Evolutionary conservation across 2,113 vertebrate genomes (phyloP).

Genomic region (Nestor notabilis): DNA sequence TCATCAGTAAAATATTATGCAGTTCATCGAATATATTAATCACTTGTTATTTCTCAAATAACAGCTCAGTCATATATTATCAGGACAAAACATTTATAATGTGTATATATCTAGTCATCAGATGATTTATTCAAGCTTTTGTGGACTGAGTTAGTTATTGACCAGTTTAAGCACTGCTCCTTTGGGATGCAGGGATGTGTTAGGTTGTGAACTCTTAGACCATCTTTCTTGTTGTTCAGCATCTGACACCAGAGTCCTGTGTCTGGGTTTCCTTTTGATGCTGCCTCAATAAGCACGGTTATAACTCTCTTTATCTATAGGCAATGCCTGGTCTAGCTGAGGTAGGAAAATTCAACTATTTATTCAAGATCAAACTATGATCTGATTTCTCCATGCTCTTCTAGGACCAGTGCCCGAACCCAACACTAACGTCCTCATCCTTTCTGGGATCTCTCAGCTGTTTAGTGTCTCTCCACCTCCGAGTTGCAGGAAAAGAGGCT

Average conservation of each 20-base stretch:
- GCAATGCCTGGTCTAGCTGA: not conserved
- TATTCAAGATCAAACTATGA: not conserved
- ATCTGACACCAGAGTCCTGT: not conserved
- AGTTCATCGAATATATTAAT: conserved; percentile 66
- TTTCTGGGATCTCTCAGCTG: not conserved
- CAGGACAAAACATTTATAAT: conserved; percentile 48
- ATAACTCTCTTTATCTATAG: not conserved
- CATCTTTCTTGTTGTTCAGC: not conserved
- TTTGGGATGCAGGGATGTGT: not conserved
- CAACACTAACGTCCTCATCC: not conserved
- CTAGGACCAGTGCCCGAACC: not conserved
- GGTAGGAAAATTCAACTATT: not conserved
- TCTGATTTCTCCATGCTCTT: not conserved
- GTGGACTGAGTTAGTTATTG: conserved; percentile 27
- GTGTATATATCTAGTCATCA: conserved; percentile 10
- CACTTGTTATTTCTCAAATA: conserved; percentile 61
- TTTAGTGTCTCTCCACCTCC: not conserved
- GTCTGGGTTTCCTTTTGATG: not conserved
- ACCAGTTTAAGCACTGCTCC: not conserved
- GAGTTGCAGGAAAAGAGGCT: not conserved
- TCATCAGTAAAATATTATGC: conserved; percentile 67
- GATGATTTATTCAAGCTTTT: conserved; percentile 29
- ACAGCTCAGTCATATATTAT: conserved; percentile 45
- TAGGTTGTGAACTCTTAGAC: not conserved
- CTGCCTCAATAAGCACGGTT: not conserved